phyloP scores from a whole-genome alignment of 2,888 invertebrate species.

The Pyrocoelia pectoralis region DNA sequence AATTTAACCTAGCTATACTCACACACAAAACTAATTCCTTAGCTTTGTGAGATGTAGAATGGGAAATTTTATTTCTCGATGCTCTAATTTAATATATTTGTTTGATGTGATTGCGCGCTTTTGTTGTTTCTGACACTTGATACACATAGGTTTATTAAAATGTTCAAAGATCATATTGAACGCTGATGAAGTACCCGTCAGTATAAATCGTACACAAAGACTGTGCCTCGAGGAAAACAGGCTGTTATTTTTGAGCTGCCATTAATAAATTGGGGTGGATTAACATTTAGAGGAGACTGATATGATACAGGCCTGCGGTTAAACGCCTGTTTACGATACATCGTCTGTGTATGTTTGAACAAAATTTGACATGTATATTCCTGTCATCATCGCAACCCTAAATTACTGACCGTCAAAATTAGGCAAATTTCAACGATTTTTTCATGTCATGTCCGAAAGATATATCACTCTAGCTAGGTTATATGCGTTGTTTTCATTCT shows the following conservation, averaged over 20 bases:
- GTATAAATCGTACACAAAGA: constrained; percentile 53
- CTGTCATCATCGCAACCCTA: constrained; percentile 18
- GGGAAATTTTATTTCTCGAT: constrained; percentile 22
- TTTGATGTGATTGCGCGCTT: constrained; percentile 43
- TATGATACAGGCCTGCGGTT: constrained; percentile 50
- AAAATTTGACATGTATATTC: constrained; percentile 25
- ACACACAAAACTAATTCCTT: constrained; percentile 11
- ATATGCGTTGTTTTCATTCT: constrained; percentile 50
- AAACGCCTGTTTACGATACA: constrained; percentile 51
- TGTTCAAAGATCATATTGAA: constrained; percentile 56
- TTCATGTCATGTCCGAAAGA: constrained; percentile 45
- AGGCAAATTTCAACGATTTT: background rate
- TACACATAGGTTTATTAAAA: constrained; percentile 53
- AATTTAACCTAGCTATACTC: constrained; percentile 6
- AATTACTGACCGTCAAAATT: constrained; percentile 9
- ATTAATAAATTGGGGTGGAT: constrained; percentile 58
- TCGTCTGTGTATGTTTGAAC: constrained; percentile 35
- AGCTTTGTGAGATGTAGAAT: constrained; percentile 14
- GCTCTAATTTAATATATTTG: constrained; percentile 30
- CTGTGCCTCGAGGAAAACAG: constrained; percentile 52
- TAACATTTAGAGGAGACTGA: constrained; percentile 54
- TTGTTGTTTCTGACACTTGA: constrained; percentile 45
- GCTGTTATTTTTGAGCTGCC: constrained; percentile 59
- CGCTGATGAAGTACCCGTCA: constrained; percentile 52
- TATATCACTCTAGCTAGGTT: constrained; percentile 57